Conservation (phyloP, 1,140 invertebrate genomes). For the Dinothrombium tinctorium region DNA sequence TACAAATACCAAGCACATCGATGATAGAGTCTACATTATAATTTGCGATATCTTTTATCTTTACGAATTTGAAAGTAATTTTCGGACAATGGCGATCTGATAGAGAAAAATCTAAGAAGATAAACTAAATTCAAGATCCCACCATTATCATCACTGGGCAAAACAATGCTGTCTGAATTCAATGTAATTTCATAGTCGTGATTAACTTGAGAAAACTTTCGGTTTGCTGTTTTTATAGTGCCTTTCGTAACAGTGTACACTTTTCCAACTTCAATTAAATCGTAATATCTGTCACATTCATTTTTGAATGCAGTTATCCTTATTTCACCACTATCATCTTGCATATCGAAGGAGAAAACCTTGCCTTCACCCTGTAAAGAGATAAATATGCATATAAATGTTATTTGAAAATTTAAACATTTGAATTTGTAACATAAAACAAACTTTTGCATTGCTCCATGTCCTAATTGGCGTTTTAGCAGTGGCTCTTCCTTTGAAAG, state of each 20-base stretch:
- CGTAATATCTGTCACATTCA: slow-evolving; percentile 65
- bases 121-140: too few species aligned
- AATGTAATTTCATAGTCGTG: slow-evolving; percentile 94
- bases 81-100: slow-evolving; percentile 34
- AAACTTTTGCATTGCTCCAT: slow-evolving; percentile 60
- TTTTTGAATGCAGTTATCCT: slow-evolving; percentile 79
- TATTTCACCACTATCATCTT: slow-evolving; percentile 86
- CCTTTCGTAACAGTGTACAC: slow-evolving; percentile 16
- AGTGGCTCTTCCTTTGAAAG: slow-evolving; percentile 63
- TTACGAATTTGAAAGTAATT: slow-evolving; percentile 55
- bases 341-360: slow-evolving; percentile 70
- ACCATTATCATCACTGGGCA: slow-evolving; percentile 29
- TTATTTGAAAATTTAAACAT: too few species aligned
- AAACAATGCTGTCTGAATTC: slow-evolving; percentile 46
- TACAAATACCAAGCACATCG: slow-evolving; percentile 82
- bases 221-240: slow-evolving; percentile 8
- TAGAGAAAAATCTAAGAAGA: slow-evolving; percentile 2
- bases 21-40: slow-evolving; percentile 19
- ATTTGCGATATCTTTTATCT: slow-evolving; percentile 45
- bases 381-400: too few species aligned
- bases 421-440: too few species aligned
- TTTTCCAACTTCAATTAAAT: slow-evolving; percentile 53
- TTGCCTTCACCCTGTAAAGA: slow-evolving; percentile 83
- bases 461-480: slow-evolving; percentile 54
- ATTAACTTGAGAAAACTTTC: slow-evolving; percentile 28